Conservation (phyloP, 2,113 vertebrate species). For the Carettochelys insculpta region DNA sequence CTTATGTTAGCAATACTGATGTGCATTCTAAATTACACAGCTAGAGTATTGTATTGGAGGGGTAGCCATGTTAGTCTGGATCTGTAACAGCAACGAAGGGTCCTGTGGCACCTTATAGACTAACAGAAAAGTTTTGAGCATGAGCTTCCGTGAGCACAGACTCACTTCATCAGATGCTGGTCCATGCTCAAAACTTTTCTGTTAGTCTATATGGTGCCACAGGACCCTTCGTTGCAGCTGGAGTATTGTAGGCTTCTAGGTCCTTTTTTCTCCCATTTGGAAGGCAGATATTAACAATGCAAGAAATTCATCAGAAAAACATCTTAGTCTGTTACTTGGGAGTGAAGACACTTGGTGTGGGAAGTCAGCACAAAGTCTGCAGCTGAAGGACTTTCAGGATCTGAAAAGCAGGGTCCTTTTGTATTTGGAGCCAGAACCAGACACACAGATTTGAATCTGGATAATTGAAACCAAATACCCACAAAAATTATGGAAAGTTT, state of each 20-base stretch:
- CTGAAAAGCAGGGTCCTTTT: neutral
- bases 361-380: neutral
- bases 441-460: neutral
- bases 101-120: too few relatives aligned
- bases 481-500: neutral
- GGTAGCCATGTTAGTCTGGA: too few relatives aligned
- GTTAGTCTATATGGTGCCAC: too few relatives aligned
- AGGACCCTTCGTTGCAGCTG: too few relatives aligned
- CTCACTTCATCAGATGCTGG: too few relatives aligned
- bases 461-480: neutral
- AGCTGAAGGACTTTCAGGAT: neutral
- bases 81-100: too few relatives aligned
- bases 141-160: too few relatives aligned
- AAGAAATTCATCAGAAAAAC: neutral
- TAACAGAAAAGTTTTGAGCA: too few relatives aligned
- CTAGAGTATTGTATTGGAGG: too few relatives aligned
- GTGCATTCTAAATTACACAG: neutral
- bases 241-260: neutral
- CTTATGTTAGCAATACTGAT: too few relatives aligned
- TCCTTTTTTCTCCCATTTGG: neutral
- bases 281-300: neutral
- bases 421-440: neutral
- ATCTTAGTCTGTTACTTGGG: neutral
- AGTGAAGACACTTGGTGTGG: neutral
- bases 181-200: too few relatives aligned